Evolutionary conservation across 92 coral and sea anemone species (phyloP).

Genomic region (Meandrina meandrites): DNA sequence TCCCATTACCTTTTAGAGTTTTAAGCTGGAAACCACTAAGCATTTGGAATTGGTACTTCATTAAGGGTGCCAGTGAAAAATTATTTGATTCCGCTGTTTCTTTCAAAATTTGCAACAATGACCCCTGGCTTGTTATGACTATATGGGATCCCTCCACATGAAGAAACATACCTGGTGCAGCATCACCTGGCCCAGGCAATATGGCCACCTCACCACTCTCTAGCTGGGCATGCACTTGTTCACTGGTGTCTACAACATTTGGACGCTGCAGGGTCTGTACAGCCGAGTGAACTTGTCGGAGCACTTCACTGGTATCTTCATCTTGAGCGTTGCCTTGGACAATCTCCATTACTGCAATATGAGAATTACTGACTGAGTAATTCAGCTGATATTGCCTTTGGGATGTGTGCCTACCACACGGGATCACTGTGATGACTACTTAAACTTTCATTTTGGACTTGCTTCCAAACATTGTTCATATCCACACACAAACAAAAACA

Average conservation of each 20-base stretch:
- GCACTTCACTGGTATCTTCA: constrained; percentile 28
- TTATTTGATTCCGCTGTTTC: too few relatives aligned
- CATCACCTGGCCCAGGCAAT: constrained; percentile 13
- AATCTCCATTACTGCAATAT: constrained; percentile 27
- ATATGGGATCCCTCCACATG: too few relatives aligned
- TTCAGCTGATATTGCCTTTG: background rate
- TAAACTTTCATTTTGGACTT: too few relatives aligned
- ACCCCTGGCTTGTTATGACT: too few relatives aligned
- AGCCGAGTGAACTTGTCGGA: constrained; percentile 31
- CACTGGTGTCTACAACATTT: constrained; percentile 2
- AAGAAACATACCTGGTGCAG: constrained; percentile 14
- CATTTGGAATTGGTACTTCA: too few relatives aligned
- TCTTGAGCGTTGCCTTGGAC: constrained; percentile 28
- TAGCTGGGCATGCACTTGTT: constrained; percentile 30
- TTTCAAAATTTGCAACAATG: too few relatives aligned
- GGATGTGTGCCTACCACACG: background rate
- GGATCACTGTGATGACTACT: too few relatives aligned
- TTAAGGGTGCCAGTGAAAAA: too few relatives aligned
- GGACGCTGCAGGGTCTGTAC: constrained; percentile 21
- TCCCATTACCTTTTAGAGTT: too few relatives aligned
- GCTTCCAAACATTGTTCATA: too few relatives aligned
- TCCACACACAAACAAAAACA: too few relatives aligned
- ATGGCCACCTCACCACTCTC: constrained; percentile 6
- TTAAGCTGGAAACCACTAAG: too few relatives aligned
- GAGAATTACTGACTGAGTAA: background rate